Evolutionary conservation across 2,797 vertebrate species (phyloP).

Genomic region (Coluber constrictor): DNA sequence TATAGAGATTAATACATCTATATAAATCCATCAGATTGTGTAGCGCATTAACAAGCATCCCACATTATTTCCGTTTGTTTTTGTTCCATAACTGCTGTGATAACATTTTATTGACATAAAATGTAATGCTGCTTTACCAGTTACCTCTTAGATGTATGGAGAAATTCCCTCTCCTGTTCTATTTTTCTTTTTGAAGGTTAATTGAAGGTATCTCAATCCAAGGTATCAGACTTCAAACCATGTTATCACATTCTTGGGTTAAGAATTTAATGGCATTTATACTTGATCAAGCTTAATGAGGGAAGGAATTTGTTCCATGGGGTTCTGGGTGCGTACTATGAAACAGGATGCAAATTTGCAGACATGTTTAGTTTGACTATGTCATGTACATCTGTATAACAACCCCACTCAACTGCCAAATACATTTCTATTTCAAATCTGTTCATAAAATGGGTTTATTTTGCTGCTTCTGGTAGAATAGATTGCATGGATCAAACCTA

Average conservation of each 20-base stretch:
- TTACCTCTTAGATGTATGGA: neutral
- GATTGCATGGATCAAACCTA: neutral
- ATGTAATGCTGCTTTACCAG: neutral
- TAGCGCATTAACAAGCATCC: neutral
- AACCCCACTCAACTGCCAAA: neutral
- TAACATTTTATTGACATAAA: neutral
- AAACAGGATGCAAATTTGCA: neutral
- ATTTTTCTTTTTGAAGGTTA: neutral
- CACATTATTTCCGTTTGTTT: neutral
- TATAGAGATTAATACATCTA: neutral
- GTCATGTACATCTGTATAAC: neutral
- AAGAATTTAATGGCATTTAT: neutral
- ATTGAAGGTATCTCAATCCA: neutral
- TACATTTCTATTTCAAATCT: neutral
- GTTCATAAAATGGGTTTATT: neutral
- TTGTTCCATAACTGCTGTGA: neutral
- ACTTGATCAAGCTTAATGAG: neutral
- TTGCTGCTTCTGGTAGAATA: neutral
- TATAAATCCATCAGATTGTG: neutral
- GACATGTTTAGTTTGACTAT: neutral
- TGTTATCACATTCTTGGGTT: neutral
- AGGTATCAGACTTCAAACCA: neutral
- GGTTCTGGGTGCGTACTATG: neutral
- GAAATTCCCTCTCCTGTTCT: neutral
- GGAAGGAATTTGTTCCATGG: neutral